phyloP scores from a whole-genome alignment of 2,113 vertebrate species.

The Scopus umbretta region DNA sequence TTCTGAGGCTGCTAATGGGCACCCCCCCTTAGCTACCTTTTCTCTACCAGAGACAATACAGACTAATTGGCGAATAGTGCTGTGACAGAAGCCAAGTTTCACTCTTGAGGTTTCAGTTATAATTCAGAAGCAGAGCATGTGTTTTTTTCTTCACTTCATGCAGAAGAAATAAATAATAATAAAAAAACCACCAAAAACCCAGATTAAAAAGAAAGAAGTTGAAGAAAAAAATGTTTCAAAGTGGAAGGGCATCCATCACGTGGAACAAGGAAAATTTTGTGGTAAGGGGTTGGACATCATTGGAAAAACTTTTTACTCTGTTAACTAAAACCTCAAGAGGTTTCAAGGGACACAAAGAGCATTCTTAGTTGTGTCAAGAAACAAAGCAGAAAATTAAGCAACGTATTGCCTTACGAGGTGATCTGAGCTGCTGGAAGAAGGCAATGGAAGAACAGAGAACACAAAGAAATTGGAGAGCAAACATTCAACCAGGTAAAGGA shows the following conservation, averaged over 20 bases:
- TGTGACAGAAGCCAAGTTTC: neutral
- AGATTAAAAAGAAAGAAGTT: neutral
- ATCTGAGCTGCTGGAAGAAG: neutral
- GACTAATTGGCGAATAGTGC: conserved; percentile 14
- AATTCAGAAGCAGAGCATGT: neutral
- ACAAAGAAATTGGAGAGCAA: neutral
- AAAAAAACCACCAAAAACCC: neutral
- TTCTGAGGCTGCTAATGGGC: neutral
- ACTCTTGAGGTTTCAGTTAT: neutral
- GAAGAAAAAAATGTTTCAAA: neutral
- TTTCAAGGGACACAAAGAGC: neutral
- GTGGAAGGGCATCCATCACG: neutral
- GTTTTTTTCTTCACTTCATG: neutral
- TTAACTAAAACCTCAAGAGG: neutral
- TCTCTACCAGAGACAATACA: neutral
- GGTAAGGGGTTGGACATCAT: neutral
- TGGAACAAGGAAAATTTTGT: neutral
- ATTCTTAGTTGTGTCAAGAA: neutral
- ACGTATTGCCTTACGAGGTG: neutral
- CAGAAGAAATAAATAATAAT: neutral
- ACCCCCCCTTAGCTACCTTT: neutral
- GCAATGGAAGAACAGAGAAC: neutral
- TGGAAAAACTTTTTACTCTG: neutral
- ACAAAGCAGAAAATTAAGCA: neutral
- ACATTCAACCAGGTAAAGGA: neutral